Base-by-base conservation (phyloP, 2,797 vertebrate species). In the Heterohyrax brucei region DNA sequence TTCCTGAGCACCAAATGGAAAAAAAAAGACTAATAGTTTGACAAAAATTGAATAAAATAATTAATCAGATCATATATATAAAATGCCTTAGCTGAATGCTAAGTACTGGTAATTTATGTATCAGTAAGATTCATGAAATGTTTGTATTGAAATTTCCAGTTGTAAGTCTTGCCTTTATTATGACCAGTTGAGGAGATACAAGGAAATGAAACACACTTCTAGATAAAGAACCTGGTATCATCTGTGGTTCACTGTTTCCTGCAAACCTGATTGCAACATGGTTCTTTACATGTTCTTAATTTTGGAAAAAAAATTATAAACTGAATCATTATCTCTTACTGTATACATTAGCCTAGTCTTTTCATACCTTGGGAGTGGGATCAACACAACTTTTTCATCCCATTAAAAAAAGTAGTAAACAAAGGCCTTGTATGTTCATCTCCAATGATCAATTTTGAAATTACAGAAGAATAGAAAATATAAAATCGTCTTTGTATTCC, bases 221-320 rank as follows among this genome's bases (percentile, higher is more conserved):
- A 48, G 46, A 73, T 2, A 76, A 44, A 80, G 26, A 83, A 82
- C 14, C 30, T 64, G 4, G 9, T 66, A 72, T 68, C 44, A 56
- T 14, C 33, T 48, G 19, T 62, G 28, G 33, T 61, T 48, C 76
- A 62, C 8, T 87, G 75, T 68, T 91, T 19, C 48, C 86, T 84
- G 12, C 7, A 64, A 10, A 81, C 19, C 5, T 79, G 14, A 48
- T 83, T 21, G 85, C 75, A 18, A 75, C 13, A 22, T 48, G 3
- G n/a, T 93, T 88, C 30, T 87, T 28, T 59, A 61, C 59, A 76
- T 61, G 30, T 72, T 66, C 24, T 84, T 89, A 82, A 66, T 46
- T 66, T 64, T 94, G 12, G 75, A 24, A 78, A 78, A 13, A 14
- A 79, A 16, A 50, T 26, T 75, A 79, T 44, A 0, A 87, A 39